Evolutionary conservation across 2,888 invertebrate genomes (phyloP).

Genomic region (Elmis aenea): DNA sequence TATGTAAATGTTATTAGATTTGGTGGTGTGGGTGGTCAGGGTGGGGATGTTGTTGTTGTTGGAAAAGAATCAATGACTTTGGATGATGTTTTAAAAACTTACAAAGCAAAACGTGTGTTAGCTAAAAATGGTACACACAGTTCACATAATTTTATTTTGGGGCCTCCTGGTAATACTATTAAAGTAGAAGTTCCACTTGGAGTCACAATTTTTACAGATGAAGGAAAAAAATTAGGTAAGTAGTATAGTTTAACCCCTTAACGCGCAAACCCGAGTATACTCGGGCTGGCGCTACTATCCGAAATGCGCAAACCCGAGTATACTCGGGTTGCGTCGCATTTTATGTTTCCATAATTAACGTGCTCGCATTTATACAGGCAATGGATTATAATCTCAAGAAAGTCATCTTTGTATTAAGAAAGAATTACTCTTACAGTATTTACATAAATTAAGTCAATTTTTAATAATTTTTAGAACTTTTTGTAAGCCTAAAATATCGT

Average conservation of each 20-base stretch:
- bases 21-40: slow-evolving; percentile 88
- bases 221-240: slow-evolving; percentile 59
- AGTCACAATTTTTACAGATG: slow-evolving; percentile 65
- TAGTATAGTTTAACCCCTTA: too few relatives aligned
- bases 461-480: too few relatives aligned
- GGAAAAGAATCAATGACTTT: slow-evolving; percentile 60
- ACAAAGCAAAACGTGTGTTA: slow-evolving; percentile 54
- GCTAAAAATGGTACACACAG: slow-evolving; percentile 76
- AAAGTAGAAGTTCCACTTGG: slow-evolving; percentile 78
- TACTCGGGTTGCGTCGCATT: too few relatives aligned
- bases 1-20: slow-evolving; percentile 49
- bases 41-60: slow-evolving; percentile 76
- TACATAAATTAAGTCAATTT: slow-evolving; percentile 5
- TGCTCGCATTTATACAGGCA: too few relatives aligned
- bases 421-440: too few relatives aligned
- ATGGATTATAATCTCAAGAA: too few relatives aligned
- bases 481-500: too few relatives aligned
- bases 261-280: too few relatives aligned
- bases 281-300: too few relatives aligned
- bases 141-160: slow-evolving; percentile 66
- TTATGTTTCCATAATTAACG: too few relatives aligned
- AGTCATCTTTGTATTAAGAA: too few relatives aligned
- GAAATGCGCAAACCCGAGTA: too few relatives aligned
- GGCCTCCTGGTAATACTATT: slow-evolving; percentile 65
- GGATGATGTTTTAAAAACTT: slow-evolving; percentile 49